Conservation (phyloP, 2,797 vertebrate species). For the Smutsia temminckii region DNA sequence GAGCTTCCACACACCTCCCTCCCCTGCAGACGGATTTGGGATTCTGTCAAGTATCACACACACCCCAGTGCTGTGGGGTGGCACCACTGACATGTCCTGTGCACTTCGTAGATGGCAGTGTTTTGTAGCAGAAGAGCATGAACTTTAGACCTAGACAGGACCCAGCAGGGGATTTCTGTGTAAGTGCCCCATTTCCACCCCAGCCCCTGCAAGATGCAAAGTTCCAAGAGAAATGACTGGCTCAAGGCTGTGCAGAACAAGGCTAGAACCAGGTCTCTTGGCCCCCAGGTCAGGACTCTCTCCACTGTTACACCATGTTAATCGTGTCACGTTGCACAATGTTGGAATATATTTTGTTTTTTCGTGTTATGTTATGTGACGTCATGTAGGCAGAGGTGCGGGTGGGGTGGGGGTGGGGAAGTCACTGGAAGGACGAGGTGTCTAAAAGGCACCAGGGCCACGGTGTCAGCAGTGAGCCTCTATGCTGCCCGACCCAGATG, state of each 20-base stretch:
- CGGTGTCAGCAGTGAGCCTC: neutral
- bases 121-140: neutral
- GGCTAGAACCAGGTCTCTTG: neutral
- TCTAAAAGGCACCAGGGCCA: neutral
- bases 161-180: neutral
- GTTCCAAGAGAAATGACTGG: neutral
- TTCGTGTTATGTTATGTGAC: neutral
- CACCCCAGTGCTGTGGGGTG: neutral
- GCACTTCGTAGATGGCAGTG: neutral
- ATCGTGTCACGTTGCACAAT: neutral
- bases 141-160: conserved; percentile 8
- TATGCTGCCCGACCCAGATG: neutral
- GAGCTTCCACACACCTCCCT: neutral
- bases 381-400: neutral
- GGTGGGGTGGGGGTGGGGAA: neutral
- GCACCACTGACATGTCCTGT: neutral
- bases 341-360: neutral
- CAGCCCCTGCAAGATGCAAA: neutral
- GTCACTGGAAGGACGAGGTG: conserved; percentile 11
- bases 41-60: conserved; percentile 37
- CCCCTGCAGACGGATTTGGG: neutral
- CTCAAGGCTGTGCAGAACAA: neutral
- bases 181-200: neutral
- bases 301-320: neutral
- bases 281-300: neutral